Conservation (phyloP, 2,797 vertebrate genomes). For the Syngnathus rostellatus region DNA sequence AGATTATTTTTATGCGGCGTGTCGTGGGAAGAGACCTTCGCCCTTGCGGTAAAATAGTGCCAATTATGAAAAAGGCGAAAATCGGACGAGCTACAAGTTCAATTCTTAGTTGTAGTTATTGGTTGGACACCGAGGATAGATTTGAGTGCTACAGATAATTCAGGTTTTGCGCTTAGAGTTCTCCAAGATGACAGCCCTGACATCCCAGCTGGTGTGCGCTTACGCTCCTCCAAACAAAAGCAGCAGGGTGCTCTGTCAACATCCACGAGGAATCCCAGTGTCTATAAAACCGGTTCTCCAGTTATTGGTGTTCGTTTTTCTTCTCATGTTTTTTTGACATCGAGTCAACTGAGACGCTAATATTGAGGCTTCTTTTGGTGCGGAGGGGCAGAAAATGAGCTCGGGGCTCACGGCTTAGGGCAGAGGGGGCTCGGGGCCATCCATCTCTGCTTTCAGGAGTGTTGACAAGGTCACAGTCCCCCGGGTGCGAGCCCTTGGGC, state of each 20-base stretch:
- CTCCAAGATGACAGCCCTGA: slow-evolving; percentile 9
- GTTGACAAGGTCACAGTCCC: slow-evolving; percentile 60
- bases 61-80: background rate
- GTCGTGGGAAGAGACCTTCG: background rate
- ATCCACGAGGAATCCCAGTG: background rate
- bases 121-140: too few relatives aligned
- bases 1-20: background rate
- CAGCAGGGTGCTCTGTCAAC: background rate
- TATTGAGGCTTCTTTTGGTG: background rate
- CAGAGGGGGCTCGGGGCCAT: slow-evolving; percentile 35
- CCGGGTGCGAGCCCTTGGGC: slow-evolving; percentile 49
- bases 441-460: slow-evolving; percentile 58
- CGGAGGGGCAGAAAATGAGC: slow-evolving; percentile 14
- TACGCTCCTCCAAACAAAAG: slow-evolving; percentile 1
- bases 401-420: slow-evolving; percentile 26
- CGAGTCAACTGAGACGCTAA: background rate
- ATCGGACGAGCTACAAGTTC: background rate
- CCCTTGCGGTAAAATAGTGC: background rate
- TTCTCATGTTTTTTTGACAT: background rate
- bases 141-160: too few relatives aligned
- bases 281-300: background rate
- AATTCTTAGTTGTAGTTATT: too few relatives aligned
- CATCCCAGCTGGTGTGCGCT: slow-evolving; percentile 28
- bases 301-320: background rate
- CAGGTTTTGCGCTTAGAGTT: too few relatives aligned